Base-by-base conservation (phyloP, 1,140 invertebrate species). In the Zeugodacus cucurbitae region DNA sequence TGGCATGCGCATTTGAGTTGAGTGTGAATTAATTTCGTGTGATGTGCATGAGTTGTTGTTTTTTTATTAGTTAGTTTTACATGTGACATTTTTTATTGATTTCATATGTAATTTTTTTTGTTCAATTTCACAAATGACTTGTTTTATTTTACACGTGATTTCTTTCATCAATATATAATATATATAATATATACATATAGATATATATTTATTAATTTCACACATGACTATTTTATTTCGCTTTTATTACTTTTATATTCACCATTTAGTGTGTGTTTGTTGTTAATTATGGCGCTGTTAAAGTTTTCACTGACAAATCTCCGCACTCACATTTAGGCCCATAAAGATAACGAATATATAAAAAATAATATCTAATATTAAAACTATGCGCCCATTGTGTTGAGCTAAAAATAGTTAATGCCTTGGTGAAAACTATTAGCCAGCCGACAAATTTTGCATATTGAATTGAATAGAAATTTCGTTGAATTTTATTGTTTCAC, bases 341-440 rank as follows among this genome's bases (percentile, higher is more conserved):
- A 62, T 62, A 62, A 62, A 62, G 58, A 62, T 62, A 62, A 62
- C 58, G 58, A 22, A 62, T n/a, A n/a, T n/a, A n/a, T n/a, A n/a
- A 10, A 26, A 62, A 62, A 59, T n/a, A 22, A n/a, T 59, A 59
- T 22, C 10, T 62, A 54, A 54, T 62, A n/a, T 62, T 62, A 62
- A 54, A 62, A n/a, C 10, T 26, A 41, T 41, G 32, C 67, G 3
- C 14, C 11, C 26, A 17, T 34, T 29, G 14, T 17, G 8, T 32
- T 67, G 64, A 20, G 20, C 67, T 74, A 74, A 74, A 74, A 74
- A 74, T 74, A 74, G 67, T 17, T 74, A 37, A 22, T 74, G 34
- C 2, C 3, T 70, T 74, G 32, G 34, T 74, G 32, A 74, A 74
- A 74, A 74, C 17, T 6, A 74, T 74, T 74, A 34, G 22, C 32